A percentile compares a stretch with the other conserved stretches of the same genome.
Evolutionary conservation across 2,797 vertebrate species (phyloP).

Genomic region (Melopsittacus undulatus): DNA sequence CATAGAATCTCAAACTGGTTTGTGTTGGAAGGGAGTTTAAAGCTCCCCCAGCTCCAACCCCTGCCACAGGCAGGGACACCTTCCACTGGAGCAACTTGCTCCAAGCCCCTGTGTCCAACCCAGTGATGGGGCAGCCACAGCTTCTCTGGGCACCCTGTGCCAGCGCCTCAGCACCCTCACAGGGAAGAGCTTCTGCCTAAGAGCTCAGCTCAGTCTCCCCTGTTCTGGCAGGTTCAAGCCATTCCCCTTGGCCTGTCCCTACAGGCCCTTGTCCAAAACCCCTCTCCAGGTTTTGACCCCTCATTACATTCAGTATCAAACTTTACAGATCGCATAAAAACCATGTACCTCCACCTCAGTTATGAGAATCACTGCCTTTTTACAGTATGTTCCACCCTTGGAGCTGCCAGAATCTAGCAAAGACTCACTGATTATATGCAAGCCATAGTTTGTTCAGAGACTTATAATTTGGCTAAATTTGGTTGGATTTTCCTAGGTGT

Average conservation of each 20-base stretch:
- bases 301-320: background rate
- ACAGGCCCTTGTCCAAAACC: background rate
- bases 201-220: background rate
- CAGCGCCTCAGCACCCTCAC: too few relatives aligned
- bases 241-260: background rate
- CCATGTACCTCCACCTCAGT: background rate
- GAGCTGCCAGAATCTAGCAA: background rate
- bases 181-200: background rate
- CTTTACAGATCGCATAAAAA: background rate
- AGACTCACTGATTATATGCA: background rate
- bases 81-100: background rate
- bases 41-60: rapidly evolving
- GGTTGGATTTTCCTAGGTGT: background rate
- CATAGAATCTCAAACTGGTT: background rate
- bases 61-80: rapidly evolving
- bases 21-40: background rate
- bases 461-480: background rate
- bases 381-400: background rate
- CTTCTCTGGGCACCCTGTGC: too few relatives aligned
- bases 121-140: too few relatives aligned
- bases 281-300: background rate
- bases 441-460: background rate
- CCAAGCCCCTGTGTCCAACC: background rate
- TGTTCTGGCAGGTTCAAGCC: background rate
- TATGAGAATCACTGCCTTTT: background rate